These are phyloP conservation scores for Tetropium fuscum DNA, from an alignment of 2,888 invertebrate genomes.

Conservation along the genomic window DNA sequence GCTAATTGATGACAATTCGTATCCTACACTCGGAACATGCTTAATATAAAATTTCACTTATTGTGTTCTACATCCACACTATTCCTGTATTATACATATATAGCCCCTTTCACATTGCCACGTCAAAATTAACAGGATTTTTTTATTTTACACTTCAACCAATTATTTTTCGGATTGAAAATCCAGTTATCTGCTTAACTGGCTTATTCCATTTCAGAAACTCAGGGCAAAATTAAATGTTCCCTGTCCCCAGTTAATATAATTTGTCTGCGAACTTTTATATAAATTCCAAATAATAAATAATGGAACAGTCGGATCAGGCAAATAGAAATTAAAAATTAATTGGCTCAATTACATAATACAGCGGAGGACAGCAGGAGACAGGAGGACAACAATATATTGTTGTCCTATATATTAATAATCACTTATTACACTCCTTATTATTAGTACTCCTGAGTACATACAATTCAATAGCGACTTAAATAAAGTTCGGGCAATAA, in stretches of 20 bases:
- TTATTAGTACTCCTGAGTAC: too few species aligned
- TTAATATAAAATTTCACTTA: constrained; percentile 60
- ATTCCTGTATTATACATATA: too few species aligned
- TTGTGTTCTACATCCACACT: constrained; percentile 29
- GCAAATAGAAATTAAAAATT: too few species aligned
- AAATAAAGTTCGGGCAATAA: too few species aligned
- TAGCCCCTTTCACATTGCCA: constrained; percentile 28
- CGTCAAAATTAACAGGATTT: constrained; percentile 24
- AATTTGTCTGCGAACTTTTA: constrained; percentile 18
- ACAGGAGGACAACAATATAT: too few species aligned
- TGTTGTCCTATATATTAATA: too few species aligned
- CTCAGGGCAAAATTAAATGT: constrained; percentile 31
- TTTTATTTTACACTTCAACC: constrained; percentile 31
- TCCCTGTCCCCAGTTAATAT: constrained; percentile 19
- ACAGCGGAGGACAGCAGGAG: too few species aligned
- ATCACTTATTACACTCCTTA: too few species aligned
- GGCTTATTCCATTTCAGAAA: constrained; percentile 36
- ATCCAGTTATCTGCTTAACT: constrained; percentile 34
- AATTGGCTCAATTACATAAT: too few species aligned
- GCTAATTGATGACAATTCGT: constrained; percentile 61
- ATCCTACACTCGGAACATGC: constrained; percentile 49
- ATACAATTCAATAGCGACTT: too few species aligned
- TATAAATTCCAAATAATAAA: constrained; percentile 11
- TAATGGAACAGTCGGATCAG: too few species aligned
- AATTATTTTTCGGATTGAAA: constrained; percentile 40